Evolutionary conservation across 2,797 vertebrate genomes (phyloP).

Genomic region (Scleropages formosus): DNA sequence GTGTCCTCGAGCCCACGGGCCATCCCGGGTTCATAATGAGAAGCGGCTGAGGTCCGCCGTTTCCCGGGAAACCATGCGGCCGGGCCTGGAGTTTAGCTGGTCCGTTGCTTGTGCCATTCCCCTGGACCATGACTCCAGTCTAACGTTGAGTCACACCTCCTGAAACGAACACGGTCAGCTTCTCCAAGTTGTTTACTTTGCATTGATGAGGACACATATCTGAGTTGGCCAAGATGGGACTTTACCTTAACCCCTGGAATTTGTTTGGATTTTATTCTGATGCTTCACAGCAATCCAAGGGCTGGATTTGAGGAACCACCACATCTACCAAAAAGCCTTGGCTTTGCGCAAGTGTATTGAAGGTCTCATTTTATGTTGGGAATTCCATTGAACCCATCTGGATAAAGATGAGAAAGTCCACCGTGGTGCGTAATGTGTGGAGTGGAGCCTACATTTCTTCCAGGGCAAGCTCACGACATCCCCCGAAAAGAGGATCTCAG

Average conservation of each 20-base stretch:
- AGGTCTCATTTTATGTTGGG: not conserved
- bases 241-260: not conserved
- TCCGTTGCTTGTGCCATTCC: not conserved
- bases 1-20: slow-evolving; percentile 50
- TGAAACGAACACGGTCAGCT: not conserved
- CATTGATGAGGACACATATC: not conserved
- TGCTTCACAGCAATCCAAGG: not conserved
- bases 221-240: not conserved
- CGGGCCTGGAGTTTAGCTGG: not conserved
- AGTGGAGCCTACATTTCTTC: too few relatives aligned
- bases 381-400: too few relatives aligned
- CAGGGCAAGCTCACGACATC: too few relatives aligned
- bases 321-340: not conserved
- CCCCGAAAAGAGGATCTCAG: too few relatives aligned
- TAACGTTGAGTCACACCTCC: slow-evolving; percentile 2
- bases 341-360: not conserved
- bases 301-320: not conserved
- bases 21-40: slow-evolving; percentile 48
- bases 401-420: too few relatives aligned
- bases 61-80: not conserved
- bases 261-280: not conserved
- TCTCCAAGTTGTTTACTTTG: not conserved
- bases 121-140: not conserved
- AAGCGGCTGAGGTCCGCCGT: slow-evolving; percentile 47
- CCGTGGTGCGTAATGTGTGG: too few relatives aligned